Evolutionary conservation across 30 jellyfish, hydroid and myxozoan species (phyloP).

Genomic region (Morbakka virulenta): DNA sequence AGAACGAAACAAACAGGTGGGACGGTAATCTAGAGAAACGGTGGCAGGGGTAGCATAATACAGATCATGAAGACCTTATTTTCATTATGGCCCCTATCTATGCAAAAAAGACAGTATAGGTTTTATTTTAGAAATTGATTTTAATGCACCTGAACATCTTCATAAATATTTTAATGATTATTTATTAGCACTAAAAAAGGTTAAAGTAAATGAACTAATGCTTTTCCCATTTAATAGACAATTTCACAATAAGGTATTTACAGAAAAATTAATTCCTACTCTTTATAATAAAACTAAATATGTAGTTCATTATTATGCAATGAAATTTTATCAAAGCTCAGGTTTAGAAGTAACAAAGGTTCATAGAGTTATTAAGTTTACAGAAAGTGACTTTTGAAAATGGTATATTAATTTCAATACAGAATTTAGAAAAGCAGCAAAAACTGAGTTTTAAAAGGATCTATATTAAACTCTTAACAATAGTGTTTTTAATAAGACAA

Average conservation of each 20-base stretch:
- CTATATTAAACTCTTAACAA: conserved; percentile 54
- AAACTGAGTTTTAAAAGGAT: conserved; percentile 56
- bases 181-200: conserved; percentile 58
- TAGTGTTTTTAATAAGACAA: conserved; percentile 51
- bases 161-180: conserved; percentile 56
- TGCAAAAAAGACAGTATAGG: background rate
- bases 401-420: conserved; percentile 55
- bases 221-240: background rate
- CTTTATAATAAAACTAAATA: conserved; percentile 40
- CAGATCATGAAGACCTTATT: no score
- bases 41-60: no score
- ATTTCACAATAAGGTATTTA: background rate
- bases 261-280: conserved; percentile 64
- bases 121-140: conserved; percentile 37
- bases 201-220: conserved; percentile 16
- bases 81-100: no score
- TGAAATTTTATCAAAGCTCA: conserved; percentile 21
- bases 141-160: conserved; percentile 51
- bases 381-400: conserved; percentile 36
- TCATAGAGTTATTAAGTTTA: conserved; percentile 48
- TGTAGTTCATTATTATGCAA: conserved; percentile 30
- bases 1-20: no score
- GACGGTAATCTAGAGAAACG: no score
- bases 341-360: conserved; percentile 33
- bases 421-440: conserved; percentile 6